Percentiles rank a stretch among this genome's conserved stretches.
Conservation (phyloP, 2,888 invertebrate species). For the Epinotia bilunana region DNA sequence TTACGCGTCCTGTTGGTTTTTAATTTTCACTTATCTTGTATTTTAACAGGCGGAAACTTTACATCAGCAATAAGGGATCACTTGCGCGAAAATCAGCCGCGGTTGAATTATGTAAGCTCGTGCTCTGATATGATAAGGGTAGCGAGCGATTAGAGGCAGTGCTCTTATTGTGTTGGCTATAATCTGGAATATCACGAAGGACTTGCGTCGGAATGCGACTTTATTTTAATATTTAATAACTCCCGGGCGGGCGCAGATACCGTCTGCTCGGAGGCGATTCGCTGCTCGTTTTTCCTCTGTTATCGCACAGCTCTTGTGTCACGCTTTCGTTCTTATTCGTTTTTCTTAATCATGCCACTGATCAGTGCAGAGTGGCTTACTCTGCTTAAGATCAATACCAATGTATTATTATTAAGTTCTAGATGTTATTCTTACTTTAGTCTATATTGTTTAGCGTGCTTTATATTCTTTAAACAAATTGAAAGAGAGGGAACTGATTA, state of each 20-base stretch:
- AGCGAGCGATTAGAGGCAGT: constrained; percentile 72
- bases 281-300: constrained; percentile 78
- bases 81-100: constrained; percentile 59
- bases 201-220: constrained; percentile 82
- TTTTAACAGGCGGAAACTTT: constrained; percentile 62
- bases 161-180: constrained; percentile 80
- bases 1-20: constrained; percentile 7
- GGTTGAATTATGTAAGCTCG: constrained; percentile 75
- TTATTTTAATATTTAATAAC: constrained; percentile 85
- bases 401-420: constrained; percentile 38
- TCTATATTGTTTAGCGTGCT: neutral
- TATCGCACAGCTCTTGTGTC: constrained; percentile 81
- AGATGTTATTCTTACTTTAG: neutral
- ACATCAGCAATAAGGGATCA: constrained; percentile 57
- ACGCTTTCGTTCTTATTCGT: constrained; percentile 77
- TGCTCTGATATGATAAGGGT: constrained; percentile 79
- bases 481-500: constrained; percentile 28
- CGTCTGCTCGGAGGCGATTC: constrained; percentile 78
- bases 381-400: constrained; percentile 54
- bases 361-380: constrained; percentile 66
- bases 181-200: constrained; percentile 81
- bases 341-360: constrained; percentile 76
- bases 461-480: constrained; percentile 19
- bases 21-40: constrained; percentile 43
- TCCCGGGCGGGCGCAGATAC: constrained; percentile 77